Base-by-base conservation (phyloP, 2,113 vertebrate genomes). In the Dasyprocta punctata region DNA sequence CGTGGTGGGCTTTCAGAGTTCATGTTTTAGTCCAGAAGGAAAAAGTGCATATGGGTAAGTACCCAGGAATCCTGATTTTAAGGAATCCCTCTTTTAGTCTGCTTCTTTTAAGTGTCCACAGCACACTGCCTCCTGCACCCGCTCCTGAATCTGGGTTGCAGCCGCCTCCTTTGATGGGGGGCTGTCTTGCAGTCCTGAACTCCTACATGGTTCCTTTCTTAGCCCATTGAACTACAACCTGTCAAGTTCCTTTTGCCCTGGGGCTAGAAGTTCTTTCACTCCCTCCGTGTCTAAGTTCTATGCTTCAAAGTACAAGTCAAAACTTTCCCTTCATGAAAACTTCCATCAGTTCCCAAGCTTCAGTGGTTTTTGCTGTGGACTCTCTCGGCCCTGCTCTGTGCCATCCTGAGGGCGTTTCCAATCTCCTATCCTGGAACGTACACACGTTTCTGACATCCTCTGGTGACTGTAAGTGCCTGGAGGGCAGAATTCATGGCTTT, bases 401-500 rank as follows among this genome's bases (percentile, higher is more conserved):
- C 75, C 52, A 91, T 56, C 80, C 61, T 67, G 67, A 95, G 41
- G 61, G 67, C 33, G 82, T 96, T 54, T 61, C 54, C 44, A 41
- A 75, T 86, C 56, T 80, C 88, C 38, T 89, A 7, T 90, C 86
- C 89, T 93, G 89, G 89, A 80, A 84, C 95, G 89, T 94, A 87
- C 33, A 90, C 13, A 65, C 49, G 88, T 81, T 84, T 95, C 95
- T 94, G 60, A 94, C 86, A 80, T 61, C 82, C 81, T 90, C 93
- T 86, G 89, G 20, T 83, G 75, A 92, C 80, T 96, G 75, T 90
- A 88, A 95, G 82, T 94, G 73, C 83, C 93, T 93, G 22, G 33
- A 97, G 67, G 86, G 33, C 65, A 97, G 77, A 94, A 93, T 84
- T 94, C 89, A 77, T 84, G 41, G 94, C 67, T 89, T 95, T 83